phyloP scores from a whole-genome alignment of 2,797 vertebrate species.

The Gastrophryne carolinensis region DNA sequence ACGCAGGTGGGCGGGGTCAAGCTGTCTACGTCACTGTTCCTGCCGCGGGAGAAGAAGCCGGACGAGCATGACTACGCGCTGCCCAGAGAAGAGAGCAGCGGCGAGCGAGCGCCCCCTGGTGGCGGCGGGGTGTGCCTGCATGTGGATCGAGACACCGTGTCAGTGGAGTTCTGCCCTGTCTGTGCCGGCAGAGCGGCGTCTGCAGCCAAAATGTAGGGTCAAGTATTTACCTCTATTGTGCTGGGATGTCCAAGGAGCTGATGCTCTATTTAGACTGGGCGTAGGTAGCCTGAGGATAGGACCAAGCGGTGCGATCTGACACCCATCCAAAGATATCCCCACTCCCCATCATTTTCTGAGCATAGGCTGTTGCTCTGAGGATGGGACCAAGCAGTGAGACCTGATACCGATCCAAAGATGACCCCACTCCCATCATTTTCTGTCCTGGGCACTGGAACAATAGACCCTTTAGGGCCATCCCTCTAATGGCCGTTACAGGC shows the following conservation, averaged over 20 bases:
- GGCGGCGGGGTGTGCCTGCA: constrained; percentile 89
- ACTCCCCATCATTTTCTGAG: too few species aligned
- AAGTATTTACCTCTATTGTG: constrained; percentile 75
- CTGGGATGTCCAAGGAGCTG: constrained; percentile 54
- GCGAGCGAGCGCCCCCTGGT: constrained; percentile 48
- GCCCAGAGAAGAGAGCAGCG: constrained; percentile 64
- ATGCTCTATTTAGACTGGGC: neutral
- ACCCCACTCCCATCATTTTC: too few species aligned
- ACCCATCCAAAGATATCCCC: too few species aligned
- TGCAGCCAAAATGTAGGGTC: constrained; percentile 95
- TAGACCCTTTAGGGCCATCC: too few species aligned
- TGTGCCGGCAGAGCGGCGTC: constrained; percentile 88
- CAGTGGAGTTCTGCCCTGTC: constrained; percentile 96
- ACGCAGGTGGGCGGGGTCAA: constrained; percentile 91
- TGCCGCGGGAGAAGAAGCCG: constrained; percentile 67
- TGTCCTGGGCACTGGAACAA: too few species aligned
- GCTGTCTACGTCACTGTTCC: constrained; percentile 93
- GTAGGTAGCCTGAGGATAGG: neutral
- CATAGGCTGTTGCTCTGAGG: too few species aligned
- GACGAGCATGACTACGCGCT: constrained; percentile 93
- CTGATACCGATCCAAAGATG: too few species aligned
- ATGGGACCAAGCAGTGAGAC: too few species aligned
- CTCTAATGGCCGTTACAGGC: too few species aligned
- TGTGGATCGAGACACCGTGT: constrained; percentile 93
- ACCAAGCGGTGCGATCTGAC: too few species aligned